Evolutionary conservation across 2,113 vertebrate genomes (phyloP).

Genomic region (Azemiops feae): DNA sequence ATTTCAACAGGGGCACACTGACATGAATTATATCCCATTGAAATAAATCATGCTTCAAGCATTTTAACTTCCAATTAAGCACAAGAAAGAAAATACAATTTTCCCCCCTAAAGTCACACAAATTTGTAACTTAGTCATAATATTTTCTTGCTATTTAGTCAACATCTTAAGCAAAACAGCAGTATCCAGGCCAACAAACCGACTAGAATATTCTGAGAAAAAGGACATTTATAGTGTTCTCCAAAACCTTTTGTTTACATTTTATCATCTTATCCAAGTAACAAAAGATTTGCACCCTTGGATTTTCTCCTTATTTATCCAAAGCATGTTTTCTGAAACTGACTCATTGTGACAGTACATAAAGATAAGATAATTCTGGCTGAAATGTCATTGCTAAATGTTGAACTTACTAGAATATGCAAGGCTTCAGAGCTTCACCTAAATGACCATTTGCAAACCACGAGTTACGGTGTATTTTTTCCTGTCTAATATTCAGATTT

Average conservation of each 20-base stretch:
- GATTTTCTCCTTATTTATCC: not conserved
- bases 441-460: not conserved
- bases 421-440: not conserved
- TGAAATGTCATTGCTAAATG: not conserved
- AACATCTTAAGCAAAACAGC: not conserved
- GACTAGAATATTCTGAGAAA: not conserved
- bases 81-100: not conserved
- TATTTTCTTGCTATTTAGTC: not conserved
- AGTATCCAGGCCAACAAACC: not conserved
- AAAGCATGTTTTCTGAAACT: not conserved
- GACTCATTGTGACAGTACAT: not conserved
- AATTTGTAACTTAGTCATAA: not conserved
- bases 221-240: not conserved
- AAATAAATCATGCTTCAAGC: not conserved
- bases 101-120: not conserved
- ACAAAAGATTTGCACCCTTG: too few species aligned
- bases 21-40: not conserved
- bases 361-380: not conserved
- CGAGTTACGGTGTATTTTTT: not conserved
- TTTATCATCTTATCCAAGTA: not conserved
- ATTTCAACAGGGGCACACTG: not conserved
- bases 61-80: not conserved
- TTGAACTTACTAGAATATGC: not conserved
- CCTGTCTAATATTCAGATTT: not conserved
- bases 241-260: not conserved